Percentiles rank a stretch among this genome's conserved stretches.
phyloP scores from a whole-genome alignment of 1,140 invertebrate species.

The Drosophila ananassae region DNA sequence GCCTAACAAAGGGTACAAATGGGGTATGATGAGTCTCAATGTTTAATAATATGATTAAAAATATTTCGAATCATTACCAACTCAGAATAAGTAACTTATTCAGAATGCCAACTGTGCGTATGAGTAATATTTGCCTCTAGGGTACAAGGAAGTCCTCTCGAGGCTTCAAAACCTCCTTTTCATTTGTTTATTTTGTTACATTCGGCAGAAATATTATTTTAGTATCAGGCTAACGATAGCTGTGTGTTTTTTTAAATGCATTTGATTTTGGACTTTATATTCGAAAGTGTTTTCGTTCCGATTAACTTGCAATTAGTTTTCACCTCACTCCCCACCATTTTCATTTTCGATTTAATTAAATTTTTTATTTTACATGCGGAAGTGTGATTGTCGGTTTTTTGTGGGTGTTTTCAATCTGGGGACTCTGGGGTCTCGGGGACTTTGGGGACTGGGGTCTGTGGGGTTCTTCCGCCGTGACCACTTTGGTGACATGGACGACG shows the following conservation, averaged over 20 bases:
- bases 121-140: background rate
- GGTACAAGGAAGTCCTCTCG: background rate
- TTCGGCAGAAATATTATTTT: conserved; percentile 52
- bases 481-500: conserved; percentile 58
- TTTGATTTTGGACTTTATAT: background rate
- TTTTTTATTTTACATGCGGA: conserved; percentile 5
- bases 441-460: background rate
- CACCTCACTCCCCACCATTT: conserved; percentile 10
- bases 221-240: background rate
- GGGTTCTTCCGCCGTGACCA: conserved; percentile 46
- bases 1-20: conserved; percentile 1
- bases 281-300: conserved; percentile 30
- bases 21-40: background rate
- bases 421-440: too few relatives aligned
- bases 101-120: background rate
- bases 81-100: too few relatives aligned
- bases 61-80: too few relatives aligned
- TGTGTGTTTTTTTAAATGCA: conserved; percentile 7
- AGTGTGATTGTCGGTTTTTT: conserved; percentile 11
- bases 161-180: background rate
- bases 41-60: too few relatives aligned
- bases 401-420: background rate
- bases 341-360: background rate
- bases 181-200: conserved; percentile 37
- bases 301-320: conserved; percentile 42